Conservation (phyloP, 2,113 vertebrate species). For the Leucopsar rothschildi region DNA sequence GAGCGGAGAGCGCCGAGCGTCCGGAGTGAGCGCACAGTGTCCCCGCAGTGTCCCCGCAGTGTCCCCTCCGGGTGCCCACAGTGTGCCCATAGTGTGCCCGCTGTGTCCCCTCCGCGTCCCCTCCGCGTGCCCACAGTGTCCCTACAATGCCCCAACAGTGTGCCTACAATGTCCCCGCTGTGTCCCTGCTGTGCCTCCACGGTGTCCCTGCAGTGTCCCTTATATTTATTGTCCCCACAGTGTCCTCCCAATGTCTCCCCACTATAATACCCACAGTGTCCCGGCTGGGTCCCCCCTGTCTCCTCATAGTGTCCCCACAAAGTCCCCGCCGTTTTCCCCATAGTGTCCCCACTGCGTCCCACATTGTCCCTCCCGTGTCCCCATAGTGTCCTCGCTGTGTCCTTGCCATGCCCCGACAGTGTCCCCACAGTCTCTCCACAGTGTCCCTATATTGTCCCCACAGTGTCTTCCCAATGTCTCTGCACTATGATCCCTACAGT, state of each 20-base stretch:
- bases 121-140: too few species aligned
- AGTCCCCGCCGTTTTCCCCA: neutral
- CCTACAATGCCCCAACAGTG: neutral
- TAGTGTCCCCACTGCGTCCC: too few species aligned
- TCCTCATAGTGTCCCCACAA: too few species aligned
- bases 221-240: neutral
- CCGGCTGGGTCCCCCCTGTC: neutral
- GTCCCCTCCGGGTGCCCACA: too few species aligned
- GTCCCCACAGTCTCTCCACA: neutral
- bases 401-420: too few species aligned
- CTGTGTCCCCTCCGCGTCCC: too few species aligned
- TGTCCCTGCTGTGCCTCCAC: too few species aligned
- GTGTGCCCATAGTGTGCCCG: neutral
- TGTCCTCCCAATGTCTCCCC: neutral
- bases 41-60: rapidly evolving
- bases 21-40: neutral
- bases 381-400: too few species aligned
- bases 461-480: neutral
- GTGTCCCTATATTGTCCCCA: neutral
- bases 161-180: neutral
- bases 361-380: neutral
- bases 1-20: rapidly evolving
- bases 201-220: neutral
- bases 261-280: neutral
- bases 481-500: too few species aligned